These are phyloP conservation scores for Caerostris darwini DNA, from an alignment of 1,140 invertebrate species.

Conservation along the genomic window DNA sequence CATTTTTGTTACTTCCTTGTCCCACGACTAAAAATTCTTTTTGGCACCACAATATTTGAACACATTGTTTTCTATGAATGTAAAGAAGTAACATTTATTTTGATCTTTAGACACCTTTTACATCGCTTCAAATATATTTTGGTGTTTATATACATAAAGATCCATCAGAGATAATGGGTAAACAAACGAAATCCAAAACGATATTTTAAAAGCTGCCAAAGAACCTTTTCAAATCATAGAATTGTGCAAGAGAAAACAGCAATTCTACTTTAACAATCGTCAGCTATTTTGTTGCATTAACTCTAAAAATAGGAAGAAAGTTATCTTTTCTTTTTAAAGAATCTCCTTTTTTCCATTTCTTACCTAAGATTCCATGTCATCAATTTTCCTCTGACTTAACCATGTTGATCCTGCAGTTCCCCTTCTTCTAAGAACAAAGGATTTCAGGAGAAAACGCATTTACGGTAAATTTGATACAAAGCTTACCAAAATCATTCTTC, in stretches of 20 bases:
- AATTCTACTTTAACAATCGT: not conserved
- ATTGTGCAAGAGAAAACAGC: not conserved
- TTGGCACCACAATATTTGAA: too few species aligned
- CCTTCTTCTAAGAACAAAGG: not conserved
- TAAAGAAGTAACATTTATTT: too few species aligned
- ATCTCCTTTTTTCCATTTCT: not conserved
- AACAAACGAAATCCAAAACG: too few species aligned
- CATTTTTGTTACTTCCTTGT: too few species aligned
- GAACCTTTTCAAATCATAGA: too few species aligned
- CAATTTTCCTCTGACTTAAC: constrained; percentile 1
- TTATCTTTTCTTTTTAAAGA: not conserved
- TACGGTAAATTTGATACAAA: not conserved
- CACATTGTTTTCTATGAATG: too few species aligned
- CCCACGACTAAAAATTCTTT: too few species aligned
- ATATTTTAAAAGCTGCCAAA: too few species aligned
- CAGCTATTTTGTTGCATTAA: not conserved
- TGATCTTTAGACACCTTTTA: too few species aligned
- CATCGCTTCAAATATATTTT: too few species aligned
- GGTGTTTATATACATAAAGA: too few species aligned
- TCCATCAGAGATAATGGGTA: too few species aligned
- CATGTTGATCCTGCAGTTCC: not conserved
- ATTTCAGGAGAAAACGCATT: not conserved
- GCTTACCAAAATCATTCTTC: not conserved
- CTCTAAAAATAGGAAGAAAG: not conserved
- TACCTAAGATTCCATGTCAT: not conserved